phyloP scores from a whole-genome alignment of 2,888 invertebrate genomes.

The Megaustenia siamemsis region DNA sequence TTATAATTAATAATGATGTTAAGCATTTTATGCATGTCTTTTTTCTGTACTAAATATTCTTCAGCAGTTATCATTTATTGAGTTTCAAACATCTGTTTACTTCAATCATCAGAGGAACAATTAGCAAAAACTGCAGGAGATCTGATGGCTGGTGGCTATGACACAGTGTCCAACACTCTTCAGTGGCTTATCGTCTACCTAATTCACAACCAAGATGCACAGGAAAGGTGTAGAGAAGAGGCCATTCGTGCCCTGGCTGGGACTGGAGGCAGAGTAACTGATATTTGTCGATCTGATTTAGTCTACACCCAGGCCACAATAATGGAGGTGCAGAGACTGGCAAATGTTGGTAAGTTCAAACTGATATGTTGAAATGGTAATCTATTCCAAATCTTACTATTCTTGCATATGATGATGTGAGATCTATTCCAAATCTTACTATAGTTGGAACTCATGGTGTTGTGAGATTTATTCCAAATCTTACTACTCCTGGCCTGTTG shows the following conservation, averaged over 20 bases:
- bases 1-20: too few species aligned
- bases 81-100: background rate
- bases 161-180: slow-evolving; percentile 22
- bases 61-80: too few species aligned
- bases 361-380: too few species aligned
- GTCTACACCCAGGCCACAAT: slow-evolving; percentile 37
- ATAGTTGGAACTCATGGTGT: too few species aligned
- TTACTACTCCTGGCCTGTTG: too few species aligned
- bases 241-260: background rate
- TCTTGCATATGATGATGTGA: too few species aligned
- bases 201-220: slow-evolving; percentile 37
- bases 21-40: too few species aligned
- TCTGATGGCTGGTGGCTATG: slow-evolving; percentile 39
- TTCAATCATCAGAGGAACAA: slow-evolving; percentile 20
- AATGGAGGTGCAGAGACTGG: slow-evolving; percentile 40
- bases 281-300: background rate
- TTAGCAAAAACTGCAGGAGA: slow-evolving; percentile 21
- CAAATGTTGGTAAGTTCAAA: slow-evolving; percentile 38
- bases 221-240: slow-evolving; percentile 35
- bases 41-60: too few species aligned
- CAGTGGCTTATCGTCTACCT: slow-evolving; percentile 39
- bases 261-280: background rate
- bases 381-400: too few species aligned
- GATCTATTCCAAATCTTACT: too few species aligned
- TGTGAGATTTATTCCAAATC: too few species aligned